Evolutionary conservation across 2,797 vertebrate species (phyloP).

Genomic region (Oophaga sylvatica): DNA sequence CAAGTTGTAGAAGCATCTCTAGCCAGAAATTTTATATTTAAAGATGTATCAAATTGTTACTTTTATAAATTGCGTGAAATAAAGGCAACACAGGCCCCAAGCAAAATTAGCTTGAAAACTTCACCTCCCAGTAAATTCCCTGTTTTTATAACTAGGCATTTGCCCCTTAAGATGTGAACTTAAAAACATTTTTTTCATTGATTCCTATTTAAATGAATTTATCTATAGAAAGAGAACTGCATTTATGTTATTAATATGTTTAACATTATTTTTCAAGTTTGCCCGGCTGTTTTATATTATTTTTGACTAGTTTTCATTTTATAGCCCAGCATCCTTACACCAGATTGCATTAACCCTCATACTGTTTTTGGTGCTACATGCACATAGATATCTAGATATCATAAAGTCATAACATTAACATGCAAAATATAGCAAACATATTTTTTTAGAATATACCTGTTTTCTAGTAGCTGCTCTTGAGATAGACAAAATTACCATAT

Average conservation of each 20-base stretch:
- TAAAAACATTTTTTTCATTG: neutral
- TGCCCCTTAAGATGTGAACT: neutral
- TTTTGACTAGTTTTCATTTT: neutral
- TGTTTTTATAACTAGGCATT: neutral
- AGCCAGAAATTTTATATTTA: too few relatives aligned
- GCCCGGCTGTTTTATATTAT: neutral
- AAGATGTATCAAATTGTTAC: too few relatives aligned
- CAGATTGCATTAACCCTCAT: conserved; percentile 17
- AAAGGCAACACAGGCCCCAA: too few relatives aligned
- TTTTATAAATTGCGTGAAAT: too few relatives aligned
- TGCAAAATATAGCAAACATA: neutral
- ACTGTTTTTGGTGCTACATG: neutral
- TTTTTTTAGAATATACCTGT: neutral
- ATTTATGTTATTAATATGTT: neutral
- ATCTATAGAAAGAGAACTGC: neutral
- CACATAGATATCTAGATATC: neutral
- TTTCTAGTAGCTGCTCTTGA: neutral
- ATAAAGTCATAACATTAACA: neutral
- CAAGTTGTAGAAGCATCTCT: too few relatives aligned
- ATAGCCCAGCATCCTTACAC: neutral
- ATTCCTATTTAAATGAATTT: neutral
- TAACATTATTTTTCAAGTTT: neutral
- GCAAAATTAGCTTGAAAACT: too few relatives aligned
- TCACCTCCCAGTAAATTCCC: too few relatives aligned
- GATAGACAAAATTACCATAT: neutral